phyloP scores from a whole-genome alignment of 2,113 vertebrate genomes.

The Dryoscopus gambensis region DNA sequence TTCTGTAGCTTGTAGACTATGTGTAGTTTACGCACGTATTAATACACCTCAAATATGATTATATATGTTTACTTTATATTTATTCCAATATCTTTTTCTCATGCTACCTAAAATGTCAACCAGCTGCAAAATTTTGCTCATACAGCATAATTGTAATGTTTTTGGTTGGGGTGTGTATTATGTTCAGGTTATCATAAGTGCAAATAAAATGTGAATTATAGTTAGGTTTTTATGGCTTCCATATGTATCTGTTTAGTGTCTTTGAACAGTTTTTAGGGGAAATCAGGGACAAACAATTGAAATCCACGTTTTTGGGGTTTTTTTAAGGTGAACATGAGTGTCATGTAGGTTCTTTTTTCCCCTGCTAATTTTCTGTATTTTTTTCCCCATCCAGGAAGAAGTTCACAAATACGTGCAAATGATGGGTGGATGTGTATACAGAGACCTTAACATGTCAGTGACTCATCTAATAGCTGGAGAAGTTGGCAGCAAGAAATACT shows the following conservation, averaged over 20 bases:
- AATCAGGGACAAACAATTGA: neutral
- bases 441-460: slow-evolving; percentile 88
- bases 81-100: neutral
- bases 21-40: neutral
- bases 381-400: slow-evolving; percentile 77
- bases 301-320: neutral
- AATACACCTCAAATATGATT: neutral
- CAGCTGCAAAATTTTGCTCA: neutral
- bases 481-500: slow-evolving; percentile 97
- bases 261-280: neutral
- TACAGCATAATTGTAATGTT: accelerated
- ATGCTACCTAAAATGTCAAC: neutral
- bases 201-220: neutral
- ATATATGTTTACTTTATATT: neutral
- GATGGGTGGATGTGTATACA: slow-evolving; percentile 91
- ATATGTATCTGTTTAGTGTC: neutral
- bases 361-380: neutral
- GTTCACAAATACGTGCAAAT: slow-evolving; percentile 89
- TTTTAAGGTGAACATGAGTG: neutral
- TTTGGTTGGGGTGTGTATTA: neutral
- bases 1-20: neutral
- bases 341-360: neutral
- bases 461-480: slow-evolving; percentile 96
- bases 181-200: neutral
- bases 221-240: neutral